Evolutionary conservation across 2,113 vertebrate species (phyloP), one percentile per base, ranked within the genome.

Genomic region (Cyanoliseus patagonus): DNA sequence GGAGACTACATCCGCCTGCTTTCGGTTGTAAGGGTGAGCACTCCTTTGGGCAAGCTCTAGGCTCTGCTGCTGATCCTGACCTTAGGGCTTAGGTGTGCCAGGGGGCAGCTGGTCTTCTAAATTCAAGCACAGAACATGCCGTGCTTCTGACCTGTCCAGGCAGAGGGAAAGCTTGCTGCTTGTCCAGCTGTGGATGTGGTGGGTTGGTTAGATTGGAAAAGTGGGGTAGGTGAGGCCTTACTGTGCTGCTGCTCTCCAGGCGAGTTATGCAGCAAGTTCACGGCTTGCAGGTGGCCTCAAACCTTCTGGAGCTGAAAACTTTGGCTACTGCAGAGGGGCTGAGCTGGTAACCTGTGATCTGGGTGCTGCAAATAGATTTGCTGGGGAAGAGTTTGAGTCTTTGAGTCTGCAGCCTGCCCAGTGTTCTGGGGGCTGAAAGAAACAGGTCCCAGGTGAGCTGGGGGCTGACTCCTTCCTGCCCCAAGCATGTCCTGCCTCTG

Each of bases 1-100:
- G 99, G 99, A 9, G 99, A 99, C 96, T 99, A 99, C 95, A 98
- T 99, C 95, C 99, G 99, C 49, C 98, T 99, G 37, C 98, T 99
- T 44, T 98, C 99, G 2, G 98, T 99, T 22, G 99, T 99, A 31
- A 98, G 98, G 89, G 99, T 99, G 98, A 95, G 98, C 47, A 14
- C 7, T 41, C 31, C 51, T 44, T 4, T 31, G 27, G 63, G 31
- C 57, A 37, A 76, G 57, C 69, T 66, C 11, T 22, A 18, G 31
- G 30, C 39, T 31, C 49, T 35, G 14, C 12, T 83, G 47, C 67
- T 63, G 0, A 1, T 46, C 35, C 49, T 1, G 2, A 13, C 18
- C 10, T 6, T 17, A 9, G 66, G 66, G 31, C 41, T 63, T 19
- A 20, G 49, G 44, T 44, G 9, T 83, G 78, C 39, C 33, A 25